Base-by-base conservation (phyloP, 2,797 vertebrate species). In the Chelidonichthys spinosus region DNA sequence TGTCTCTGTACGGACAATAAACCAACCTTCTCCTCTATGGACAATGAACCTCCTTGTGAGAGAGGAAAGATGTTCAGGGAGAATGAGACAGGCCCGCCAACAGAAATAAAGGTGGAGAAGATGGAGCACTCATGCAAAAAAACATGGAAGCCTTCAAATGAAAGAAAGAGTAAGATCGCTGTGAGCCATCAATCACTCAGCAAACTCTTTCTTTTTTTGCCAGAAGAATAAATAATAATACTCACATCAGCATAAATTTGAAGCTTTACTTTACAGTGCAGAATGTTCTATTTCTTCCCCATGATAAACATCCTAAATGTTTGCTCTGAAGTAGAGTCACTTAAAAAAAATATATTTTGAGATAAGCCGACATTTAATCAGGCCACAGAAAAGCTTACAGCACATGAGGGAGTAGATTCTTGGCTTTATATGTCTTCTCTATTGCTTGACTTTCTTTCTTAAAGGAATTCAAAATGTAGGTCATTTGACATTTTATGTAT, bases 31-130 rank as follows among this genome's bases (percentile, higher is more conserved):
- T 83, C 74, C 81, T 86, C 76, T 7, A 60, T 14, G 72, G 85
- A 92, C 88, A 92, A 89, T 87, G 83, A 84, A 83, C 32, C 69
- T 85, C 80, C 79, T 91, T 92, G 86, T 90, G 88, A 81, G 74
- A 81, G 67, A 78, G 53, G 69, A 87, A 80, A 78, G 86, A 89
- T 92, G 87, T 88, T 78, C 76, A 49, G 73, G 43, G 67, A 90
- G 87, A 90, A 83, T 17, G 36, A 84, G 74, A 64, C 1, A 7
- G 65, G 74, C 37, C 72, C 82, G 89, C 91, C 92, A 93, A 89
- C 77, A 90, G 83, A 90, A 90, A 90, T 87, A 91, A 85, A 86
- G 76, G 85, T 68, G 74, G 84, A 87, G 76, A 79, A 87, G 73
- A 78, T 54, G 74, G 68, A 88, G 80, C n/a, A 25, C 73, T 83